Base-by-base conservation (phyloP, 2,797 vertebrate species). In the Spinus olivaceus region DNA sequence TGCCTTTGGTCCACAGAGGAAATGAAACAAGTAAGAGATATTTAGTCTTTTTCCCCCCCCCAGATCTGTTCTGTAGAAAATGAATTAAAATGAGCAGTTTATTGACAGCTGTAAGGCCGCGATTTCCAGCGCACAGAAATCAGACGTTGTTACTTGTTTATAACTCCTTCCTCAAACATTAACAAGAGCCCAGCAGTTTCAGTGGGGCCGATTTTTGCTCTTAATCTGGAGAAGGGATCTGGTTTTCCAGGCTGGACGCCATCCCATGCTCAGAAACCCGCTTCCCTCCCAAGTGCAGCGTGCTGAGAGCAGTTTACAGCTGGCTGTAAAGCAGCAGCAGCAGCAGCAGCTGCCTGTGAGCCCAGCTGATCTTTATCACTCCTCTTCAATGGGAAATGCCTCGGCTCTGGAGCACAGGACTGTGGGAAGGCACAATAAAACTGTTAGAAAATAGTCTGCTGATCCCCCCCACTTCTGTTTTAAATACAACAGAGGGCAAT, bases 11-110 rank as follows among this genome's bases (percentile, higher is more conserved):
- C 53, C 12, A 32, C 47, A 33, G 78, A 74, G 80, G 39, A 61
- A 84, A 47, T 33, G 56, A 64, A 70, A 84, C 93, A 96, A 97
- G 98, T 98, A 97, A 97, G 97, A 44, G 15, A 41, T 37, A 53
- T 42, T 63, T 37, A n/a, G 25, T 47, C 17, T 72, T 79, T 65
- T 41, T 57, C 5, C 2, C 3, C 1, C 2, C 37, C 47, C 35
- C 41, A n/a, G 12, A 54, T 47, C 46, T 65, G 27, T 67, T 82
- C 42, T 37, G 2, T 3, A 67, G 65, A 81, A 80, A 92, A 67
- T 10, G 8, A 50, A 46, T 80, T 23, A 21, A 60, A 64, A 57
- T 6, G n/a, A 16, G 20, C 35, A 4, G 6, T 69, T 91, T 44
- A 41, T 59, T 41, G 57, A 11, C 50, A 24, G 32, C 42, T 54